Conservation (phyloP, 2,113 vertebrate species). For the Anhinga anhinga region DNA sequence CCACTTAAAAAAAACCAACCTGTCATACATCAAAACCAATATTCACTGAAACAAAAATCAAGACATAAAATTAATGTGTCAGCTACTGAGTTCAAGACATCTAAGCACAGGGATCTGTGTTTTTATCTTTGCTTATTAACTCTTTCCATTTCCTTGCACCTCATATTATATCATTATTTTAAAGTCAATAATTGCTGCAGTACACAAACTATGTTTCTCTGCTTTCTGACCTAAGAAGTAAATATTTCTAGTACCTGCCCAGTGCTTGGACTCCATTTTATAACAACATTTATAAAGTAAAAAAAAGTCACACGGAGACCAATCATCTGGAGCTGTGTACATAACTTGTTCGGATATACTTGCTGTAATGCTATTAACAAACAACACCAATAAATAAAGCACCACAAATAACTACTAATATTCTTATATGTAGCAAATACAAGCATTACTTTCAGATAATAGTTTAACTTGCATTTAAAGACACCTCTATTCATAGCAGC, state of each 20-base stretch:
- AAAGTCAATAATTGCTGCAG: background rate
- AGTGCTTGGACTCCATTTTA: background rate
- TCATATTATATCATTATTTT: background rate
- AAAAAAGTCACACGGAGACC: background rate
- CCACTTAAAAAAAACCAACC: background rate
- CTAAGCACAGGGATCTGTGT: background rate
- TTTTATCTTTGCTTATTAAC: background rate
- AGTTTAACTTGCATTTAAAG: background rate
- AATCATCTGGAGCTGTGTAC: background rate
- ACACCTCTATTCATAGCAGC: background rate
- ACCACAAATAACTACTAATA: background rate
- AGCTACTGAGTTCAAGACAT: background rate
- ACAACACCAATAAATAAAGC: background rate
- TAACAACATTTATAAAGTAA: background rate
- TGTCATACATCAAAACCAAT: background rate
- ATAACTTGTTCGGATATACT: background rate
- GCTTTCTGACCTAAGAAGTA: background rate
- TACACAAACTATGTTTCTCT: background rate
- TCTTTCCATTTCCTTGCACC: background rate
- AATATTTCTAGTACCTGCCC: background rate
- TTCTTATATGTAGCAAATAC: background rate
- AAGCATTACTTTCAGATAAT: background rate
- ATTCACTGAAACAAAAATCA: background rate
- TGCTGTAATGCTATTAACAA: background rate
- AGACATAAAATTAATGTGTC: background rate